Conservation (phyloP, 2,888 invertebrate species). For the Meloe dianella region DNA sequence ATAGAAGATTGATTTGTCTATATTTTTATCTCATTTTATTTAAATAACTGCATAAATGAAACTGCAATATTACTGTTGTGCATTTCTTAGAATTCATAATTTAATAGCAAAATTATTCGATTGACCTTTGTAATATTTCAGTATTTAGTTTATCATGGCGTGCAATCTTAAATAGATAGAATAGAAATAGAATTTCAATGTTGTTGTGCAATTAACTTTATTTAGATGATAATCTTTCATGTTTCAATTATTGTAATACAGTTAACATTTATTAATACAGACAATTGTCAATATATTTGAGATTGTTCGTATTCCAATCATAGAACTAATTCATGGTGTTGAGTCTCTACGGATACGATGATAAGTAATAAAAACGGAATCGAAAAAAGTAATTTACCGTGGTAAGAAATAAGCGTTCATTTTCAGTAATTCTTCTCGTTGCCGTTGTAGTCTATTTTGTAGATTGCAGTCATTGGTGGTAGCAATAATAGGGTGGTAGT, state of each 20-base stretch:
- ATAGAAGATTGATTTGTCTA: background rate
- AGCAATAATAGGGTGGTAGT: background rate
- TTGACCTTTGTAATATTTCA: background rate
- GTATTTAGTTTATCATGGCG: background rate
- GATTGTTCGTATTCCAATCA: constrained; percentile 14
- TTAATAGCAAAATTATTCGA: background rate
- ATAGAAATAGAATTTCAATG: background rate
- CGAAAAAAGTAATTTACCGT: constrained; percentile 30
- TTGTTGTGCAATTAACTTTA: background rate
- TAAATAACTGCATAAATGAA: background rate
- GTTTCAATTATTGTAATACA: background rate
- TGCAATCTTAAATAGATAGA: background rate
- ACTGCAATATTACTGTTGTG: background rate
- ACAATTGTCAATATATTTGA: constrained; percentile 2
- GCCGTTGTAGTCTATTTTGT: constrained; percentile 52
- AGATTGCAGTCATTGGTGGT: constrained; percentile 44
- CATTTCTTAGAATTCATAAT: background rate
- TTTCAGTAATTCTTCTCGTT: constrained; percentile 47
- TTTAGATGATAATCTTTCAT: background rate
- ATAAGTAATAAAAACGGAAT: constrained; percentile 24
- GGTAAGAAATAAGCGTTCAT: constrained; percentile 44
- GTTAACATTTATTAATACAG: background rate
- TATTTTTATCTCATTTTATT: background rate
- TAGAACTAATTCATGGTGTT: constrained; percentile 6
- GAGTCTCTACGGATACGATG: background rate